phyloP scores from a whole-genome alignment of 2,113 vertebrate genomes.

The Hepsetus odoe region DNA sequence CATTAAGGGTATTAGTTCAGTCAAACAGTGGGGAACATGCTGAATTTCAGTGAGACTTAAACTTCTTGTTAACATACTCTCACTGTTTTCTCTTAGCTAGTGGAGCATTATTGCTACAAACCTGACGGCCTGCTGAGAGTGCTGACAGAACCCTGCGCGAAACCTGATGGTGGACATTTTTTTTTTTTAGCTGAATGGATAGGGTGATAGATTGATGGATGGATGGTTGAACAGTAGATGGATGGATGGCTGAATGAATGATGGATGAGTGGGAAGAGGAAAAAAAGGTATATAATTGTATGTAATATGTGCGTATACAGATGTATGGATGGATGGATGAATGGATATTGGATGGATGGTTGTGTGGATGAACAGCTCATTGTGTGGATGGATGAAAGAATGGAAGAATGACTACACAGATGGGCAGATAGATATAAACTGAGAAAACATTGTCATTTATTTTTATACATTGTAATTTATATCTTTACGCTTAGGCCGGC shows the following conservation, averaged over 20 bases:
- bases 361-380: not conserved
- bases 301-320: too few relatives aligned
- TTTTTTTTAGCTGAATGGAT: not conserved
- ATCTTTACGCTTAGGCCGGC: constrained; percentile 42
- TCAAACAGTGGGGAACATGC: not conserved
- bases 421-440: not conserved
- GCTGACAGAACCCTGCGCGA: constrained; percentile 79
- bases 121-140: constrained; percentile 89
- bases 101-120: constrained; percentile 97
- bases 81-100: constrained; percentile 75
- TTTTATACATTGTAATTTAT: not conserved
- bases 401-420: not conserved
- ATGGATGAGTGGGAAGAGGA: not conserved
- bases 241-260: not conserved
- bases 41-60: not conserved
- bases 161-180: constrained; percentile 62
- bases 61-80: not conserved
- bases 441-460: not conserved
- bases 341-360: not conserved
- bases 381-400: not conserved
- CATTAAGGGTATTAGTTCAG: too few relatives aligned
- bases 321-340: not conserved
- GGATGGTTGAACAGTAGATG: not conserved
- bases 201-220: not conserved
- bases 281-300: too few relatives aligned